Conservation (phyloP, 1,140 invertebrate species). For the Drosophila kanapiae region DNA sequence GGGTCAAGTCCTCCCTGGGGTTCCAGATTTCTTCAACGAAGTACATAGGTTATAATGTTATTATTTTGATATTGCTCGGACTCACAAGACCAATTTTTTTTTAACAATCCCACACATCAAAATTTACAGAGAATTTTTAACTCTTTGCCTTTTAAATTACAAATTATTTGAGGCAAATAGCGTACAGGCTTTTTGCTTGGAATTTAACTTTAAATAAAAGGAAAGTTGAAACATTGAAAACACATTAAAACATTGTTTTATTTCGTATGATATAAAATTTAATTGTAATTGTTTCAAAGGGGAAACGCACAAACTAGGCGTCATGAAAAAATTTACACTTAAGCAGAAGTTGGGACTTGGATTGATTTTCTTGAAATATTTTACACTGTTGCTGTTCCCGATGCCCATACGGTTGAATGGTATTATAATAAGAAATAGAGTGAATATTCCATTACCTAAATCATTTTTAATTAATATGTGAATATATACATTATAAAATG, state of each 20-base stretch:
- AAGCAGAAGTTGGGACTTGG: too few species aligned
- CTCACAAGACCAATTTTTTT: background rate
- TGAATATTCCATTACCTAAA: too few species aligned
- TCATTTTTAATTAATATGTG: too few species aligned
- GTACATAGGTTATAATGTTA: conserved; percentile 8
- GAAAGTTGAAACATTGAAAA: background rate
- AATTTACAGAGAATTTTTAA: background rate
- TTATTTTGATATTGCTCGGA: conserved; percentile 25
- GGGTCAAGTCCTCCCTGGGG: conserved; percentile 12
- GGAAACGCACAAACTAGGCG: too few species aligned
- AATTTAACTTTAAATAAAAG: conserved; percentile 2
- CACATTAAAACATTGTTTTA: background rate
- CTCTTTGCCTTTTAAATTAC: background rate
- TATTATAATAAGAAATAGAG: too few species aligned
- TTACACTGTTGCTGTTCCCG: too few species aligned
- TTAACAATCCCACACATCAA: background rate
- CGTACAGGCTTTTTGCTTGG: background rate
- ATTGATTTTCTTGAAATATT: too few species aligned
- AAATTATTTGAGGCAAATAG: background rate
- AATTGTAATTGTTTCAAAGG: too few species aligned
- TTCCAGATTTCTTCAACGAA: background rate
- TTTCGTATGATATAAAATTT: background rate
- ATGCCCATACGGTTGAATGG: too few species aligned
- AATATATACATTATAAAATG: too few species aligned
- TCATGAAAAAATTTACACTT: too few species aligned